Evolutionary conservation across 2,888 invertebrate genomes (phyloP).

Genomic region (Agrotis segetum): DNA sequence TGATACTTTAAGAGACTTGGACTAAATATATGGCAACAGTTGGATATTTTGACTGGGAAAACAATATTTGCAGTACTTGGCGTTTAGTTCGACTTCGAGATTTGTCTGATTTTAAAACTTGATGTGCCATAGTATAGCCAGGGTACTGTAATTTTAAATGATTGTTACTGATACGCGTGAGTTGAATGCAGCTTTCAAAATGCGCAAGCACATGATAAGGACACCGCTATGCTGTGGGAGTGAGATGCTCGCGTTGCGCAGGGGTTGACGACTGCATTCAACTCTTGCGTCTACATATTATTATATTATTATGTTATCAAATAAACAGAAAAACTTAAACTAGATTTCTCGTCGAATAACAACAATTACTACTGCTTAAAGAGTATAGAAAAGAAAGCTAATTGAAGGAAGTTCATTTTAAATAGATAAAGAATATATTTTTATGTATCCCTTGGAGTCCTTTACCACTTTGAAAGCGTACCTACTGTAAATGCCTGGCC

Average conservation of each 20-base stretch:
- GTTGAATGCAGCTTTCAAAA: too few species aligned
- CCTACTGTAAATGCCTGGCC: constrained; percentile 31
- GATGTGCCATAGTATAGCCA: constrained; percentile 22
- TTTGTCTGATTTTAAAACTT: neutral
- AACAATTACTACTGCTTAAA: constrained; percentile 35
- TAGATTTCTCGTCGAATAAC: constrained; percentile 51
- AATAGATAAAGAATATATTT: constrained; percentile 63
- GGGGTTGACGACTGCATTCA: too few species aligned
- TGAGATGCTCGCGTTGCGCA: too few species aligned
- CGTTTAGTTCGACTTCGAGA: neutral
- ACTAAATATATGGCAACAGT: constrained; percentile 6
- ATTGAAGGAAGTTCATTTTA: constrained; percentile 47
- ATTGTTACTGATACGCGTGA: neutral
- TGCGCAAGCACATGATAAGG: too few species aligned
- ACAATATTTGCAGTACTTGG: neutral
- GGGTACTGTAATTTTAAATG: neutral
- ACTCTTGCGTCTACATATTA: neutral
- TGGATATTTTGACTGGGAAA: neutral
- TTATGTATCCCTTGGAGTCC: constrained; percentile 58
- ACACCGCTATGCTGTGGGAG: too few species aligned
- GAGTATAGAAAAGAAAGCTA: constrained; percentile 36
- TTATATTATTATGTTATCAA: too few species aligned
- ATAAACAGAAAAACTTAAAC: neutral
- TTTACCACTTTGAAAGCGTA: constrained; percentile 54
- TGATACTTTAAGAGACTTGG: constrained; percentile 49